These are phyloP conservation scores for Apotomis betuletana DNA, from an alignment of 2,888 invertebrate genomes.

Conservation along the genomic window DNA sequence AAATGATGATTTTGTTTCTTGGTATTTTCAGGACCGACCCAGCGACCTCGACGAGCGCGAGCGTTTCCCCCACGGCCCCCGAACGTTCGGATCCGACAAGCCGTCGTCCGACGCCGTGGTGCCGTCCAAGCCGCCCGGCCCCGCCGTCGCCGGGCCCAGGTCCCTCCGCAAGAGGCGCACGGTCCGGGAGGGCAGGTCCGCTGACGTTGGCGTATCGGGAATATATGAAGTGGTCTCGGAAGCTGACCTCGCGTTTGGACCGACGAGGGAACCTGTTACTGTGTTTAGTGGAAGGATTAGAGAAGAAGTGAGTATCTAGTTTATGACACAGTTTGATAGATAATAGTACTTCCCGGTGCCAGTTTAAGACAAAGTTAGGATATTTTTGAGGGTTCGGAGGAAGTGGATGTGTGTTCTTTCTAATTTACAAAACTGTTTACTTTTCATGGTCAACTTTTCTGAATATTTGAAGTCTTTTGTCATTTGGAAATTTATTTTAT, in stretches of 20 bases:
- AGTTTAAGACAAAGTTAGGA: too few species aligned
- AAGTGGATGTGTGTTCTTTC: too few species aligned
- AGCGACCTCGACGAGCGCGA: constrained; percentile 84
- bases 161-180: constrained; percentile 84
- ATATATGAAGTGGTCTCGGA: constrained; percentile 96
- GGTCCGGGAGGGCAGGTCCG: constrained; percentile 89
- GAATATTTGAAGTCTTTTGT: too few species aligned
- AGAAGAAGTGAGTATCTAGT: constrained; percentile 84
- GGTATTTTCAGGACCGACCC: constrained; percentile 72
- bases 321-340: neutral
- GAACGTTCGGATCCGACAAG: constrained; percentile 83
- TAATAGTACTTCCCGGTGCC: too few species aligned
- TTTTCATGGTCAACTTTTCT: too few species aligned
- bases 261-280: constrained; percentile 92
- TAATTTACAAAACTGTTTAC: too few species aligned
- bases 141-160: constrained; percentile 81
- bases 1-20: too few species aligned
- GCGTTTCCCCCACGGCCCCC: constrained; percentile 91
- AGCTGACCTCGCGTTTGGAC: constrained; percentile 95
- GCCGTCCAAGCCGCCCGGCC: constrained; percentile 77
- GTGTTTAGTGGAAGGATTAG: constrained; percentile 94
- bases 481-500: too few species aligned
- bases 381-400: too few species aligned
- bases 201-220: constrained; percentile 95
- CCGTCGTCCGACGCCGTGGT: constrained; percentile 72